phyloP scores from a whole-genome alignment of 2,113 vertebrate species.

The Sigmodon hispidus region DNA sequence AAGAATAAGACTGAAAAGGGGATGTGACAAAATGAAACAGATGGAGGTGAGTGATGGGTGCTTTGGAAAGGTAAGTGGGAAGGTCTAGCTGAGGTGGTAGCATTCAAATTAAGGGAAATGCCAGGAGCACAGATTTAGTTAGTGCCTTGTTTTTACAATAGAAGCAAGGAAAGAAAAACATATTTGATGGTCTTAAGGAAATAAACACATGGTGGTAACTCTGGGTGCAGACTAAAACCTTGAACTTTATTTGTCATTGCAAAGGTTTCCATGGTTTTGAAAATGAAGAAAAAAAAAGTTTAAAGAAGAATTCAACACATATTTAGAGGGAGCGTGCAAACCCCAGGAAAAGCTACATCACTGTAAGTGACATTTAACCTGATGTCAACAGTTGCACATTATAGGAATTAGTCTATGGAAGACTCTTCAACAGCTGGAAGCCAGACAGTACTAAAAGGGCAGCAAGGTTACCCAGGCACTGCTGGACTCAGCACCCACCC shows the following conservation, averaged over 20 bases:
- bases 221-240: not conserved
- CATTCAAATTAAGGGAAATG: not conserved
- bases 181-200: not conserved
- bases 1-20: not conserved
- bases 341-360: not conserved
- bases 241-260: not conserved
- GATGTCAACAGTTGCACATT: not conserved
- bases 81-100: not conserved
- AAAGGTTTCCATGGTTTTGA: slow-evolving; percentile 23
- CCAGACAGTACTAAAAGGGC: not conserved
- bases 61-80: not conserved
- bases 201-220: not conserved
- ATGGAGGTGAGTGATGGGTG: not conserved
- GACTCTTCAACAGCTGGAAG: not conserved
- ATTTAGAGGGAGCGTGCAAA: not conserved
- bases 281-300: not conserved
- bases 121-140: not conserved
- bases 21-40: not conserved
- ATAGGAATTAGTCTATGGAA: not conserved
- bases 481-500: not conserved
- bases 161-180: not conserved
- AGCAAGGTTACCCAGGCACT: fast-evolving
- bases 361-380: not conserved
- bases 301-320: slow-evolving; percentile 17
- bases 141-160: not conserved